phyloP scores from a whole-genome alignment of 2,113 vertebrate species.

The Gallinago media region DNA sequence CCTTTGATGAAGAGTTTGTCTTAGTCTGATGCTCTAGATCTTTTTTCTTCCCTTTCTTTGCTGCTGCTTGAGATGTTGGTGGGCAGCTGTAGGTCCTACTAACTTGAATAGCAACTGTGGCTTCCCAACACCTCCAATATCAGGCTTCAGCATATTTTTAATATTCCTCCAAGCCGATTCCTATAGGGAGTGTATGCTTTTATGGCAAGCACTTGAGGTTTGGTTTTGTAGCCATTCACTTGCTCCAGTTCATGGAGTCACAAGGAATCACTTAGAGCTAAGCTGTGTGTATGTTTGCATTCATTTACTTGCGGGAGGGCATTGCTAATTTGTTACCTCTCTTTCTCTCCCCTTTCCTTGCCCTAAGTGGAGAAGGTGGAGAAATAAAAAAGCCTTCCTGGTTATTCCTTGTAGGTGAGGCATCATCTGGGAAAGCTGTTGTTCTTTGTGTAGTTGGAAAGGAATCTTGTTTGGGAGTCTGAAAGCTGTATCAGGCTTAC shows the following conservation, averaged over 20 bases:
- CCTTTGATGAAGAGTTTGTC: background rate
- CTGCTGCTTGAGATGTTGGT: background rate
- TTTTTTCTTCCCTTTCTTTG: background rate
- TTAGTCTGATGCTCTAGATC: background rate
- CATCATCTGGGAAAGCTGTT: background rate
- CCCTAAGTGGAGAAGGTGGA: background rate
- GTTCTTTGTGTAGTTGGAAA: background rate
- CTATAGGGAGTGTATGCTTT: background rate
- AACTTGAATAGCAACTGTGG: background rate
- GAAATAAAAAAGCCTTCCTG: background rate
- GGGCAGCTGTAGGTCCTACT: background rate
- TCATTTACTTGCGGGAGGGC: background rate
- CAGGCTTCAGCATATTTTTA: background rate
- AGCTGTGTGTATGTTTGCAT: background rate
- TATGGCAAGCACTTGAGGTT: background rate
- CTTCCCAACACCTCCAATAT: background rate
- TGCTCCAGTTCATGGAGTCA: background rate
- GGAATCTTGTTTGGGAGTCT: background rate
- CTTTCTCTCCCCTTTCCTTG: background rate
- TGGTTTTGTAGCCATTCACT: background rate
- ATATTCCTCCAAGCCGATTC: background rate
- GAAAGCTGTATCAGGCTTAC: background rate
- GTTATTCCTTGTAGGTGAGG: background rate
- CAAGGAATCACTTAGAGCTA: background rate
- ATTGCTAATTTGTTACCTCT: background rate